A percentile compares a stretch with the other conserved stretches of the same genome.
Conservation (phyloP, 2,888 invertebrate species). For the Agrochola lota region DNA sequence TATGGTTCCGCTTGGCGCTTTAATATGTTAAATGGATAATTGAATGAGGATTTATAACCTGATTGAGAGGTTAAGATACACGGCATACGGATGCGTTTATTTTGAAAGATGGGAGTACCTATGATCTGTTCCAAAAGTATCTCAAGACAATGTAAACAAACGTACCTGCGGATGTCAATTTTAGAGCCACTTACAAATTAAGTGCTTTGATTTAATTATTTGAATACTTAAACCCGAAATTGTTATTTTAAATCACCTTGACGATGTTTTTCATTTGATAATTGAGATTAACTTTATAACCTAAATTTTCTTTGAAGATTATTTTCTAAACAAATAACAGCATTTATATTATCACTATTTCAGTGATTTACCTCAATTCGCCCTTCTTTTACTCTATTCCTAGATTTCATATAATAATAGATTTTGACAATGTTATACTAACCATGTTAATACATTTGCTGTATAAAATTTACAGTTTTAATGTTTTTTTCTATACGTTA, state of each 20-base stretch:
- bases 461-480: not conserved
- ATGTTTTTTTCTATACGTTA: not conserved
- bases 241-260: too few species aligned
- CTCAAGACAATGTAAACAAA: too few species aligned
- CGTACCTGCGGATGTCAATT: too few species aligned
- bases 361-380: not conserved
- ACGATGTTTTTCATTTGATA: too few species aligned
- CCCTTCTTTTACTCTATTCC: not conserved
- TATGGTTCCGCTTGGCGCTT: slow-evolving; percentile 10
- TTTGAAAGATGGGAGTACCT: not conserved
- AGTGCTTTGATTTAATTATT: too few species aligned
- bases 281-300: too few species aligned
- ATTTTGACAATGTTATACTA: too few species aligned
- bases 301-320: not conserved
- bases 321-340: too few species aligned
- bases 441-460: not conserved
- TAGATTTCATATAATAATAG: not conserved
- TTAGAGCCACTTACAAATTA: too few species aligned
- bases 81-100: not conserved
- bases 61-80: not conserved
- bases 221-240: too few species aligned
- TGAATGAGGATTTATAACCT: not conserved
- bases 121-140: too few species aligned
- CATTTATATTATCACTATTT: not conserved
- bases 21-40: slow-evolving; percentile 34